A percentile compares a stretch with the other conserved stretches of the same genome.
Evolutionary conservation across 2,113 vertebrate species (phyloP).

Genomic region (Amphilophus citrinellus): DNA sequence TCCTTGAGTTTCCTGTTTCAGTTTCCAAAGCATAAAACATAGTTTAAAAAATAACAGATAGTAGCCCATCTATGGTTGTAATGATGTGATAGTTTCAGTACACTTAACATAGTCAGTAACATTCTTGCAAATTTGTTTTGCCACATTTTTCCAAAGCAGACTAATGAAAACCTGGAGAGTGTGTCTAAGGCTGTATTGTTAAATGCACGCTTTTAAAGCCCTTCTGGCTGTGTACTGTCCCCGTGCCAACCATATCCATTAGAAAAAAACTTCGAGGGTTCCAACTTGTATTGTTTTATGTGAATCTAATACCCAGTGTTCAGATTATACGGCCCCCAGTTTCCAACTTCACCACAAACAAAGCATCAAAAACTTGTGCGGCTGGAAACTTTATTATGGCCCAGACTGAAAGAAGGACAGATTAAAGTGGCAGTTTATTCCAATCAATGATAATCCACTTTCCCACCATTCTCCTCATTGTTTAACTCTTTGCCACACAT

Average conservation of each 20-base stretch:
- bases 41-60: constrained; percentile 38
- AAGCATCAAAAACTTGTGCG: constrained; percentile 47
- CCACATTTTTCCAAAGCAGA: constrained; percentile 72
- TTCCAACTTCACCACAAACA: constrained; percentile 57
- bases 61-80: constrained; percentile 35
- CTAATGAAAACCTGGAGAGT: constrained; percentile 65
- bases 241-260: constrained; percentile 62
- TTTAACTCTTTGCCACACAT: constrained; percentile 26
- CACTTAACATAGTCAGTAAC: constrained; percentile 57
- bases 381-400: constrained; percentile 65
- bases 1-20: constrained; percentile 41
- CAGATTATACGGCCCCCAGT: constrained; percentile 60
- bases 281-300: constrained; percentile 73
- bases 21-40: constrained; percentile 44
- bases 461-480: constrained; percentile 46
- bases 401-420: constrained; percentile 26
- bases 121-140: constrained; percentile 74
- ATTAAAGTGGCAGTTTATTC: constrained; percentile 58
- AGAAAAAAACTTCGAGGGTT: constrained; percentile 55
- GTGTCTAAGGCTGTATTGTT: constrained; percentile 66
- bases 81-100: constrained; percentile 48
- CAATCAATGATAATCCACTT: constrained; percentile 60
- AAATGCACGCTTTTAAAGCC: constrained; percentile 68
- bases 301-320: constrained; percentile 72
- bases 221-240: constrained; percentile 71